Evolutionary conservation across 2,797 vertebrate genomes (phyloP).

Genomic region (Sebastes diaconus): DNA sequence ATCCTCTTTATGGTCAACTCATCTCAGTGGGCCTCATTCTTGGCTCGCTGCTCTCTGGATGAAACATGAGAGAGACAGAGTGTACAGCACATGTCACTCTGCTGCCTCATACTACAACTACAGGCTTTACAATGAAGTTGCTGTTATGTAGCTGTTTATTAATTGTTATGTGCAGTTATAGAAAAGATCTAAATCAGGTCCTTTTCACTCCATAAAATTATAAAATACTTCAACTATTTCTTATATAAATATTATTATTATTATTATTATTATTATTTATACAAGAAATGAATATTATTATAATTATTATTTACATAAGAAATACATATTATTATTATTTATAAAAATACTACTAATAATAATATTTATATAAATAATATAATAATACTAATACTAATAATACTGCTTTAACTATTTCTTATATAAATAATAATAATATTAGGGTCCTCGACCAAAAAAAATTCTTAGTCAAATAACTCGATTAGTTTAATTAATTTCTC

Average conservation of each 20-base stretch:
- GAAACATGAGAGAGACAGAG: neutral
- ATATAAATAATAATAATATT: no score
- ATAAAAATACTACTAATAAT: no score
- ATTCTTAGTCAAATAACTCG: no score
- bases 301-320: no score
- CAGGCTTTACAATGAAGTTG: neutral
- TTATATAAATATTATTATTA: neutral
- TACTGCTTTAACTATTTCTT: no score
- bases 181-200: neutral
- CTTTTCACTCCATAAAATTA: neutral
- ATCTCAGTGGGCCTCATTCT: constrained; percentile 11
- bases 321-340: no score
- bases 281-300: no score
- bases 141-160: neutral
- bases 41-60: constrained; percentile 12
- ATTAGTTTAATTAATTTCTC: no score
- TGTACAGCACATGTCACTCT: constrained; percentile 14
- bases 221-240: neutral
- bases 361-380: no score
- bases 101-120: neutral
- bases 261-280: no score
- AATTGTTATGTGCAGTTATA: neutral
- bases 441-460: no score
- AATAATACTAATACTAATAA: no score
- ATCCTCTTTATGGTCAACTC: constrained; percentile 47